phyloP scores from a whole-genome alignment of 1,140 invertebrate genomes.

The Streblospio benedicti region DNA sequence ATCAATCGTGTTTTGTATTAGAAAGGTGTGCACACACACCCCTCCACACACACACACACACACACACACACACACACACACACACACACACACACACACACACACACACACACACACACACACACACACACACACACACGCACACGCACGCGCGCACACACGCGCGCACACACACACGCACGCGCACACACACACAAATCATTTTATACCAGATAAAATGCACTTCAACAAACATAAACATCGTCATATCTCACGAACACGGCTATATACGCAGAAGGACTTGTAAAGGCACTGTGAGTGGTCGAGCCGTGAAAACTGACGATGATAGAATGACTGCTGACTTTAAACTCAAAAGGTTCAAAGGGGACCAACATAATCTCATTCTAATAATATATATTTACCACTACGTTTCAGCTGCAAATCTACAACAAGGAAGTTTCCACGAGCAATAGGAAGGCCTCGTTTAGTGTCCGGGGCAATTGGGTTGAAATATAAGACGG shows the following conservation, averaged over 20 bases:
- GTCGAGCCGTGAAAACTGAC: no score
- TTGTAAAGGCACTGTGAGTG: no score
- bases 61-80: conserved; percentile 4
- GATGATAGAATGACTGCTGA: no score
- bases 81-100: conserved; percentile 1
- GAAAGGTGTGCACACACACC: neutral
- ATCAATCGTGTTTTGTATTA: no score
- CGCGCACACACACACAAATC: no score
- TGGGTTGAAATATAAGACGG: conserved; percentile 13
- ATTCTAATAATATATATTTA: no score
- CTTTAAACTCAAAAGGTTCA: no score
- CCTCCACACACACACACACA: neutral
- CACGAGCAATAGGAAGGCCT: neutral
- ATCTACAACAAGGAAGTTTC: neutral
- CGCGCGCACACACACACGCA: neutral
- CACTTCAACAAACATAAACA: no score
- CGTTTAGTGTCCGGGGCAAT: neutral
- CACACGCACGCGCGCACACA: neutral
- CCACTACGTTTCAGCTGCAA: conserved; percentile 1
- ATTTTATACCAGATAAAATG: no score
- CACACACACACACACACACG: neutral
- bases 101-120: neutral
- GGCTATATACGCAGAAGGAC: no score
- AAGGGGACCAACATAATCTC: no score
- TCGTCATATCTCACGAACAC: no score